Percentiles rank a stretch among this genome's conserved stretches.
Evolutionary conservation across 2,888 invertebrate genomes (phyloP).

Genomic region (Stenolophus ochropezus): DNA sequence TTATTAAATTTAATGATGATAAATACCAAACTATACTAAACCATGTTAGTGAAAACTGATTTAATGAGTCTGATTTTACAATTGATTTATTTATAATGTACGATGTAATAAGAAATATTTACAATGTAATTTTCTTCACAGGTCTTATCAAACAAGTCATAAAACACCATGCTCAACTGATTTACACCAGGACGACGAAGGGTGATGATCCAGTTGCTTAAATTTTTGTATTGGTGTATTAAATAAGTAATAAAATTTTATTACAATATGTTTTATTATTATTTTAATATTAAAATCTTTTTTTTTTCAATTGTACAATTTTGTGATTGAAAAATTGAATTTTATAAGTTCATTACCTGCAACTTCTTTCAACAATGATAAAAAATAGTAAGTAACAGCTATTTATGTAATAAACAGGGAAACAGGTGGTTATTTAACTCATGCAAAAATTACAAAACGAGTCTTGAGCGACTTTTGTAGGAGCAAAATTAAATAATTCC

Average conservation of each 20-base stretch:
- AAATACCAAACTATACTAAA: conserved; percentile 64
- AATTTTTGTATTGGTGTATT: conserved; percentile 65
- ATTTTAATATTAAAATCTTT: no score
- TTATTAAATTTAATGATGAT: conserved; percentile 66
- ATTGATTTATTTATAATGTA: neutral
- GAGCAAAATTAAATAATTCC: no score
- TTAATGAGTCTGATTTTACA: conserved; percentile 77
- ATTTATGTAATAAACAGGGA: no score
- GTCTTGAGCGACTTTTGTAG: no score
- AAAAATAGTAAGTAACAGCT: no score
- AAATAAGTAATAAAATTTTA: conserved; percentile 54
- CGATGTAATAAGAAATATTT: neutral
- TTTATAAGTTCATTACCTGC: no score
- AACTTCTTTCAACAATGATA: no score
- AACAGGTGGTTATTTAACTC: no score
- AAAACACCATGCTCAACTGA: conserved; percentile 96
- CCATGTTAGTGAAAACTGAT: conserved; percentile 74
- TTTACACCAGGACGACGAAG: conserved; percentile 97
- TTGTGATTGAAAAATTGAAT: no score
- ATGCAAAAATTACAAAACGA: no score
- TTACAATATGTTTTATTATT: no score
- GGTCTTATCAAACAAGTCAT: conserved; percentile 96
- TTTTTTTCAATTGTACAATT: no score
- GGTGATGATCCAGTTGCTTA: conserved; percentile 90
- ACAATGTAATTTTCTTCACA: conserved; percentile 71